These are phyloP conservation scores for Tribolium castaneum DNA, from an alignment of 1,140 invertebrate genomes.

Conservation along the genomic window DNA sequence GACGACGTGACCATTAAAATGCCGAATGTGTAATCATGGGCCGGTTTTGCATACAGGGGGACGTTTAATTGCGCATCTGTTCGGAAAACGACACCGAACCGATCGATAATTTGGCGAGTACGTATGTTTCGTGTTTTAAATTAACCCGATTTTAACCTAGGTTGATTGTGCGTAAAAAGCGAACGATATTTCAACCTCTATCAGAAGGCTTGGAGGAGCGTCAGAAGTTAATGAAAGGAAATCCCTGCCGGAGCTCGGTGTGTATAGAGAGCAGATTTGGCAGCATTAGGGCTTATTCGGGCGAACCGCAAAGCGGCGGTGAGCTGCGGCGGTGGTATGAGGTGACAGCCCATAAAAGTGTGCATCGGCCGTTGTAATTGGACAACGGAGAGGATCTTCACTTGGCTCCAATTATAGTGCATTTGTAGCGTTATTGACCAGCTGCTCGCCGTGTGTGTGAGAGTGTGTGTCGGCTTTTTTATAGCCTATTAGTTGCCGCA, in stretches of 20 bases:
- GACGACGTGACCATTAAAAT: constrained; percentile 50
- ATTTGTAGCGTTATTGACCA: constrained; percentile 33
- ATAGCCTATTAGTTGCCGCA: constrained; percentile 29
- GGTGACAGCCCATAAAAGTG: constrained; percentile 33
- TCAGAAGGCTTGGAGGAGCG: background rate
- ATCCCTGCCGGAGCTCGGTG: background rate
- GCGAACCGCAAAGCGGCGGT: constrained; percentile 7
- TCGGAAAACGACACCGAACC: background rate
- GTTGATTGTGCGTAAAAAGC: background rate
- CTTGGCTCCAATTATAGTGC: constrained; percentile 21
- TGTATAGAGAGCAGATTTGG: background rate
- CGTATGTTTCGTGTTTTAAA: background rate
- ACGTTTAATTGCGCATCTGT: constrained; percentile 37
- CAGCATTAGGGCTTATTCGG: background rate
- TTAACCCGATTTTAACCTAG: background rate
- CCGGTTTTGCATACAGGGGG: constrained; percentile 23
- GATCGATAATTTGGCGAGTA: background rate
- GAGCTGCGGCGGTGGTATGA: background rate
- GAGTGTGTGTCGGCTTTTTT: constrained; percentile 33
- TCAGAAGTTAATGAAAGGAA: background rate
- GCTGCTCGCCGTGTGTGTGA: constrained; percentile 20
- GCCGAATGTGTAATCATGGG: constrained; percentile 49
- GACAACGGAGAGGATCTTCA: constrained; percentile 1
- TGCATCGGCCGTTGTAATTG: constrained; percentile 22
- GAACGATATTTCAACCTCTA: background rate